Conservation (phyloP, 2,113 vertebrate genomes). For the Daphoenositta chrysoptera region DNA sequence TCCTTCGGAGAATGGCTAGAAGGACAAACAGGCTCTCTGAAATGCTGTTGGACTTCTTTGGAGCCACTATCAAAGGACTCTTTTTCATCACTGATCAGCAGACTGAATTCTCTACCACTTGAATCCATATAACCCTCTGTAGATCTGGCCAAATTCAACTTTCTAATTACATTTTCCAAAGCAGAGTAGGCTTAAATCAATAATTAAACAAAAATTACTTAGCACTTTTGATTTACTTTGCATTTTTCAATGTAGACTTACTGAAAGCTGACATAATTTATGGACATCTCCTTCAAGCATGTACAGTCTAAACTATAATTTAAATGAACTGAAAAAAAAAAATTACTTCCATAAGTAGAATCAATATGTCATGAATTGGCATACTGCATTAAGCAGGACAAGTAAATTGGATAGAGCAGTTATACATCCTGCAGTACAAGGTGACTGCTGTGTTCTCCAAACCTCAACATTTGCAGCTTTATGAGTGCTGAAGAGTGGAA, state of each 20-base stretch:
- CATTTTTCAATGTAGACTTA: conserved; percentile 29
- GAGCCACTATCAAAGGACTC: neutral
- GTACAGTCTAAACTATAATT: conserved; percentile 23
- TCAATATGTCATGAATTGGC: conserved; percentile 29
- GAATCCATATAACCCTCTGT: neutral
- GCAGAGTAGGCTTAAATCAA: conserved; percentile 25
- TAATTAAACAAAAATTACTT: conserved; percentile 34
- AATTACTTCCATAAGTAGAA: neutral
- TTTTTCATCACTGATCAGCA: neutral
- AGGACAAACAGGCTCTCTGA: neutral
- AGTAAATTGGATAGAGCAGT: conserved; percentile 18
- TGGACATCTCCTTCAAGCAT: neutral
- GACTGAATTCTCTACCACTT: neutral
- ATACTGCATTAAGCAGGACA: neutral
- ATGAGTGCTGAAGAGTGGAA: neutral
- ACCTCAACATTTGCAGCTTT: neutral
- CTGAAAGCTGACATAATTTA: conserved; percentile 38
- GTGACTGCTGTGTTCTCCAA: neutral
- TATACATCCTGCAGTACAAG: neutral
- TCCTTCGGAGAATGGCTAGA: neutral
- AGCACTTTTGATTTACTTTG: conserved; percentile 23
- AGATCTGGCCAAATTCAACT: conserved; percentile 5
- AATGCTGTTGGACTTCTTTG: neutral
- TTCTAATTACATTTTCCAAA: conserved; percentile 31
- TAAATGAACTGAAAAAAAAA: conserved; percentile 24